These are phyloP conservation scores for Mirza zaza DNA, from an alignment of 2,113 vertebrate species.

Conservation along the genomic window DNA sequence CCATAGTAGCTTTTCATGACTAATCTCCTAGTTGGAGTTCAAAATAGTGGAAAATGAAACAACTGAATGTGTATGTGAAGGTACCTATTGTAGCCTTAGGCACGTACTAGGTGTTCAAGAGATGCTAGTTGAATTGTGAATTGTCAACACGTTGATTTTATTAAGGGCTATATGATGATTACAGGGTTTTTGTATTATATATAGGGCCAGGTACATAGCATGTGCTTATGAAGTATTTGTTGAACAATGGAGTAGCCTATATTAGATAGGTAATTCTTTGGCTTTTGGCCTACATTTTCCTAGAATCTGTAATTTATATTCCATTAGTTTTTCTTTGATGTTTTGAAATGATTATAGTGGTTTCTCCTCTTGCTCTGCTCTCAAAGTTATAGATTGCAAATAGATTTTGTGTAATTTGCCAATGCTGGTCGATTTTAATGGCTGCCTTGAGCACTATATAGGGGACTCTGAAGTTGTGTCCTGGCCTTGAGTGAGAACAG, in stretches of 20 bases:
- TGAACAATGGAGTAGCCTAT: background rate
- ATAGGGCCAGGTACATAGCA: background rate
- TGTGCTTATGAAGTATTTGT: constrained; percentile 47
- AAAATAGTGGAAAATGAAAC: background rate
- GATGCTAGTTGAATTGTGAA: background rate
- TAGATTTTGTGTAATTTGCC: constrained; percentile 65
- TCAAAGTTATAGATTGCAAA: constrained; percentile 61
- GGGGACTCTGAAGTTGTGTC: background rate
- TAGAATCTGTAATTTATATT: constrained; percentile 63
- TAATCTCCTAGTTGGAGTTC: background rate
- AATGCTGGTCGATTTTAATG: constrained; percentile 21
- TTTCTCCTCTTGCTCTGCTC: constrained; percentile 45
- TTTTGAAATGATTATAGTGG: constrained; percentile 59
- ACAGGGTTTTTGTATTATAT: background rate
- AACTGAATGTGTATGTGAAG: background rate
- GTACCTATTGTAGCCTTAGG: background rate
- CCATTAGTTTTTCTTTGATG: constrained; percentile 68
- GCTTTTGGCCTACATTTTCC: constrained; percentile 54
- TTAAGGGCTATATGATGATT: background rate
- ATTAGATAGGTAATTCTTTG: constrained; percentile 57
- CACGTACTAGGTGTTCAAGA: background rate
- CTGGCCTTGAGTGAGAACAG: background rate
- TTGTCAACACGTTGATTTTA: background rate
- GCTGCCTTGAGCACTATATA: background rate
- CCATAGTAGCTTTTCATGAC: background rate